phyloP scores from a whole-genome alignment of 2,113 vertebrate species.

The Okapia johnstoni region DNA sequence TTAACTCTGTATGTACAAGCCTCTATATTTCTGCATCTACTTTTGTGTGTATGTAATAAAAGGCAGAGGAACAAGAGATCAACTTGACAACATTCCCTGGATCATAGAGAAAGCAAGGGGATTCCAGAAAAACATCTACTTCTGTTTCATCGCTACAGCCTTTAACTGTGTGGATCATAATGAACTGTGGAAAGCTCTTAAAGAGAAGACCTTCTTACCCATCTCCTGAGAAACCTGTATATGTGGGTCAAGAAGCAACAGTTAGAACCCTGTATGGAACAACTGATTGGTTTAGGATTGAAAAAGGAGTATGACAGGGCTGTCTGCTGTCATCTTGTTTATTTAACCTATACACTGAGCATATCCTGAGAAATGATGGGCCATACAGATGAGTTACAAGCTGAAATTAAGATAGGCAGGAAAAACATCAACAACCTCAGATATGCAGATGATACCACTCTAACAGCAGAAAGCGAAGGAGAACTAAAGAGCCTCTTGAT shows the following conservation, averaged over 20 bases:
- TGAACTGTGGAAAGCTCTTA: not conserved
- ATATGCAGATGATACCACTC: not conserved
- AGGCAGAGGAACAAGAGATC: not conserved
- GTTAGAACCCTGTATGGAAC: not conserved
- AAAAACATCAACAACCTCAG: not conserved
- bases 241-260: not conserved
- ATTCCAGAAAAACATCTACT: not conserved
- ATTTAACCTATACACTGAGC: not conserved
- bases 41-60: not conserved
- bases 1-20: not conserved
- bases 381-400: not conserved
- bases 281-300: not conserved
- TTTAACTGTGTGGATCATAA: not conserved
- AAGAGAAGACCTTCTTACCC: not conserved
- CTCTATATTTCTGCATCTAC: not conserved
- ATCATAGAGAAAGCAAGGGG: not conserved
- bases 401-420: not conserved
- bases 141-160: not conserved
- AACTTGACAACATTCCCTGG: not conserved
- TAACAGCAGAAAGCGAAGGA: not conserved
- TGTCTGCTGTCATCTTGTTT: not conserved
- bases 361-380: not conserved
- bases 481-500: not conserved
- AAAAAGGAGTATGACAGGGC: not conserved
- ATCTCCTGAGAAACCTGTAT: not conserved